Evolutionary conservation across 2,113 vertebrate genomes (phyloP).

Genomic region (Spea bombifrons): DNA sequence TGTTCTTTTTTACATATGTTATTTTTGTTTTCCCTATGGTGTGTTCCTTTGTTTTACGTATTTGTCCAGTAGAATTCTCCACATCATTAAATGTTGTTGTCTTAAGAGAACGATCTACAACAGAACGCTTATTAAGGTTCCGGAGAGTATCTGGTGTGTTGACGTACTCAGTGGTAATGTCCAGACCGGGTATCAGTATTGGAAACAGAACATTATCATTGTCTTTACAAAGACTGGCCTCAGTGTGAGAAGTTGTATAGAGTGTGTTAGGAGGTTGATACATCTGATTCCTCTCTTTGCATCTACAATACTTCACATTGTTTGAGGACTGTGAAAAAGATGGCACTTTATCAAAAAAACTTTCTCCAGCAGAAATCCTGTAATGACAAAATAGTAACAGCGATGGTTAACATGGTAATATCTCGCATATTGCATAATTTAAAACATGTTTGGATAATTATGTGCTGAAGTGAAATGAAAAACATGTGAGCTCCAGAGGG

Average conservation of each 20-base stretch:
- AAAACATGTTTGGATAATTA: no score
- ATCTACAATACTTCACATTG: constrained; percentile 68
- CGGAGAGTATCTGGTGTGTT: constrained; percentile 54
- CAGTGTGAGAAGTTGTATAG: constrained; percentile 42
- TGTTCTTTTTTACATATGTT: constrained; percentile 5
- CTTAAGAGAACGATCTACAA: constrained; percentile 36
- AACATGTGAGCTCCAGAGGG: no score
- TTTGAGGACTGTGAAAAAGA: constrained; percentile 44
- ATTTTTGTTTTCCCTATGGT: constrained; percentile 24
- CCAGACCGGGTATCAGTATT: constrained; percentile 75
- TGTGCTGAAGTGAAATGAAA: no score
- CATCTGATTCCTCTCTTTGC: constrained; percentile 49
- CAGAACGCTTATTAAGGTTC: constrained; percentile 49
- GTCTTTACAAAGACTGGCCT: constrained; percentile 63
- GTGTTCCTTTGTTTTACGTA: constrained; percentile 27
- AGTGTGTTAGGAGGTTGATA: constrained; percentile 51
- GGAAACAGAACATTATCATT: constrained; percentile 57
- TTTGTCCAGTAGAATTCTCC: constrained; percentile 16
- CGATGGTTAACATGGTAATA: no score
- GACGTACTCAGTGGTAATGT: constrained; percentile 79
- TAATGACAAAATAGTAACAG: constrained; percentile 27
- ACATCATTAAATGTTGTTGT: constrained; percentile 17
- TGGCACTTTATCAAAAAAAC: constrained; percentile 78
- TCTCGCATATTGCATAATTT: no score
- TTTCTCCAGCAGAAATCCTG: constrained; percentile 79